Percentiles rank a stretch among this genome's conserved stretches.
These are phyloP conservation scores for Phoronis australis DNA, from an alignment of 2,888 invertebrate species.

Conservation along the genomic window DNA sequence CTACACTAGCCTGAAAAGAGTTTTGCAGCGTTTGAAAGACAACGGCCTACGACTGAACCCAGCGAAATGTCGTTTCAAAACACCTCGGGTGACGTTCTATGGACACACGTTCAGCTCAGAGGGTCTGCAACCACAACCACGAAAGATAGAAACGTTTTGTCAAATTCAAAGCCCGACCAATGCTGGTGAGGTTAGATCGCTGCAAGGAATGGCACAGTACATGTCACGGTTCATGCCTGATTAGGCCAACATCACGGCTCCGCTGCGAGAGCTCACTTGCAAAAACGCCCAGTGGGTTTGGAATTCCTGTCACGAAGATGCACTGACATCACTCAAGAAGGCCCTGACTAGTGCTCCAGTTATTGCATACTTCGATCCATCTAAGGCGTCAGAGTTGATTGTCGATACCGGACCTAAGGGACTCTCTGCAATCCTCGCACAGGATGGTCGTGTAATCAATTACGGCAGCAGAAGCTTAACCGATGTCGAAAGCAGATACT, in stretches of 20 bases:
- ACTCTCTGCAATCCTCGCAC: slow-evolving; percentile 19
- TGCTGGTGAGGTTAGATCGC: slow-evolving; percentile 1
- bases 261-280: slow-evolving; percentile 10
- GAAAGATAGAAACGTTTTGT: slow-evolving; percentile 3
- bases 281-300: slow-evolving; percentile 5
- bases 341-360: slow-evolving; percentile 9
- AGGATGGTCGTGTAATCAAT: slow-evolving; percentile 16
- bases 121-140: neutral
- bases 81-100: too few relatives aligned
- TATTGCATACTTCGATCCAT: slow-evolving; percentile 20
- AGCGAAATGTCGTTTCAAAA: slow-evolving; percentile 9
- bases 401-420: slow-evolving; percentile 26
- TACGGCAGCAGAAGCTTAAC: slow-evolving; percentile 22
- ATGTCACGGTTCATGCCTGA: slow-evolving; percentile 11
- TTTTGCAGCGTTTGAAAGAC: slow-evolving; percentile 10
- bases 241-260: slow-evolving; percentile 7
- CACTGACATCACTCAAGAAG: slow-evolving; percentile 4
- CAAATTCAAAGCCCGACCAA: slow-evolving; percentile 4
- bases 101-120: too few relatives aligned
- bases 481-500: slow-evolving; percentile 21
- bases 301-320: neutral
- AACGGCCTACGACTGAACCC: slow-evolving; percentile 9
- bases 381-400: slow-evolving; percentile 15
- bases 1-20: slow-evolving; percentile 4
- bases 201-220: slow-evolving; percentile 11